Conservation (phyloP, 1,140 invertebrate species). For the Thrips palmi region DNA sequence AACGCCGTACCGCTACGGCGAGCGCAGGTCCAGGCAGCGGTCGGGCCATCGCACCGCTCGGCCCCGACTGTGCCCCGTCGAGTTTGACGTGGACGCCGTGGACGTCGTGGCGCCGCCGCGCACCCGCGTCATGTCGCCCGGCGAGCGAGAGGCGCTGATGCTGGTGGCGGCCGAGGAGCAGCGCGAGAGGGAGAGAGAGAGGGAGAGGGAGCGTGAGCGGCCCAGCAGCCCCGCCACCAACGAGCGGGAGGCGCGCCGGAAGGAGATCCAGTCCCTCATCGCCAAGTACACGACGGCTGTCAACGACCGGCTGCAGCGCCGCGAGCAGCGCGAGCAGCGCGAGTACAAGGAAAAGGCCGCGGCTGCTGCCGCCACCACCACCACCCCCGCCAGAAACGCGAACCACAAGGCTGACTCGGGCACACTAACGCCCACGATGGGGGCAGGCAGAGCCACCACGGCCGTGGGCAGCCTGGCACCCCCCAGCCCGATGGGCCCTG, state of each 20-base stretch:
- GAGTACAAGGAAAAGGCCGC: no score
- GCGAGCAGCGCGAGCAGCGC: no score
- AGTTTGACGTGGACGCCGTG: no score
- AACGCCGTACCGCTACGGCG: slow-evolving; percentile 30
- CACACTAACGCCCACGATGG: no score
- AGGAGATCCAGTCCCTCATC: slow-evolving; percentile 61
- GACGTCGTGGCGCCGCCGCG: no score
- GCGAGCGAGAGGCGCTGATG: neutral
- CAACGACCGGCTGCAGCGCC: slow-evolving; percentile 21
- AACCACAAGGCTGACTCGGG: no score
- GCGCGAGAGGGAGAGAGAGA: slow-evolving; percentile 19
- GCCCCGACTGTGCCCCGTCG: slow-evolving; percentile 6
- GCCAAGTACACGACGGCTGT: slow-evolving; percentile 55
- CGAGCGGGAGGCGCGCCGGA: slow-evolving; percentile 53
- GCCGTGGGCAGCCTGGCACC: no score
- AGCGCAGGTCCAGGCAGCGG: slow-evolving; percentile 3
- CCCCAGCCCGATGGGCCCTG: no score
- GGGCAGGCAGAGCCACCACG: no score
- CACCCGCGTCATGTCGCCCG: slow-evolving; percentile 5
- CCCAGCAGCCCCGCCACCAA: slow-evolving; percentile 34
- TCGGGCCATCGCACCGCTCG: slow-evolving; percentile 12
- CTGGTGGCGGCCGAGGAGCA: neutral
- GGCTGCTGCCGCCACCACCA: no score
- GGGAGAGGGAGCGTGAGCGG: no score
- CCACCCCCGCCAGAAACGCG: no score